Conservation (phyloP, 2,797 vertebrate genomes). For the Hippoglossus hippoglossus region DNA sequence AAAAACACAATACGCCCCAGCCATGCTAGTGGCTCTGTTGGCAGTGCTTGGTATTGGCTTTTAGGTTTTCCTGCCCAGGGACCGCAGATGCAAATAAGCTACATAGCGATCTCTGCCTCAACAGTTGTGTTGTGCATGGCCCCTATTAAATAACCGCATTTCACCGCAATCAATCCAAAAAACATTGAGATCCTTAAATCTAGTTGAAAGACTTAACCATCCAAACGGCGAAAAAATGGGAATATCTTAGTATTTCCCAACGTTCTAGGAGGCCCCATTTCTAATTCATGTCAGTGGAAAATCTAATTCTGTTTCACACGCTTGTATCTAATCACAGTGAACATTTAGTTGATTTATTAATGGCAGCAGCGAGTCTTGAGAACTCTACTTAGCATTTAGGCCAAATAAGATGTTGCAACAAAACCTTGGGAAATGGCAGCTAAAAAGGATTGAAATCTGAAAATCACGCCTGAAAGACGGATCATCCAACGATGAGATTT, state of each 20-base stretch:
- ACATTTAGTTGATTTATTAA: slow-evolving; percentile 2
- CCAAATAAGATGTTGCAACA: background rate
- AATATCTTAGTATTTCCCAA: background rate
- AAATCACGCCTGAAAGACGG: background rate
- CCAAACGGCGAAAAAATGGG: background rate
- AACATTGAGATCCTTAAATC: background rate
- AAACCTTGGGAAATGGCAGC: background rate
- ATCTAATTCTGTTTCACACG: background rate
- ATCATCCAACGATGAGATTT: background rate
- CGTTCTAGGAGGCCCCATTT: background rate
- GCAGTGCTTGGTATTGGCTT: too few relatives aligned
- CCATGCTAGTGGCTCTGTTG: background rate
- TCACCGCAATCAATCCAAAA: background rate
- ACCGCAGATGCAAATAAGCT: too few relatives aligned
- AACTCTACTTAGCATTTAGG: background rate
- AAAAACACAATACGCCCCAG: background rate
- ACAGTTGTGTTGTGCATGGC: too few relatives aligned
- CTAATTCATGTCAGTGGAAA: background rate
- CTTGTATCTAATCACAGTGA: background rate
- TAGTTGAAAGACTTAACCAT: background rate
- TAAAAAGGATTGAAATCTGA: background rate
- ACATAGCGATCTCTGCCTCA: too few relatives aligned
- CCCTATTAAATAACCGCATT: too few relatives aligned
- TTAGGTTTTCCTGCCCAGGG: too few relatives aligned
- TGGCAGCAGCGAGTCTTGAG: background rate